Percentiles rank a stretch among this genome's conserved stretches.
phyloP scores from a whole-genome alignment of 2,113 vertebrate species.

The Hassar affinis region DNA sequence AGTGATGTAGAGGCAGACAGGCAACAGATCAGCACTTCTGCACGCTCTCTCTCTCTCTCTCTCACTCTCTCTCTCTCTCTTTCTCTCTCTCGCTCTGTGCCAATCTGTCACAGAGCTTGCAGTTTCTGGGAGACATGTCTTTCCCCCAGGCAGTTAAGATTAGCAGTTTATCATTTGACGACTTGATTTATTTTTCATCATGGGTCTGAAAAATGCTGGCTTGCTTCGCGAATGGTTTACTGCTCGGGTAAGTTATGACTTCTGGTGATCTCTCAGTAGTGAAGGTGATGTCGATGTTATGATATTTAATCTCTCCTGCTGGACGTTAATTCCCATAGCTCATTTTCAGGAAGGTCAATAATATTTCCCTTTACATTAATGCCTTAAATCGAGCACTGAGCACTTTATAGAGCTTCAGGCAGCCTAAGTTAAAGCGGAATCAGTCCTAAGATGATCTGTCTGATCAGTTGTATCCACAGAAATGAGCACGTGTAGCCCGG shows the following conservation, averaged over 20 bases:
- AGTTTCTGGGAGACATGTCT: constrained; percentile 32
- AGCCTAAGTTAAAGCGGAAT: neutral
- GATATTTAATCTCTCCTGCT: neutral
- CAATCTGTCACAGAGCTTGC: neutral
- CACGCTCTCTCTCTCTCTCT: neutral
- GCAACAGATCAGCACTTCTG: constrained; percentile 27
- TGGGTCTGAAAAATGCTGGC: constrained; percentile 69
- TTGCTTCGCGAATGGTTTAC: constrained; percentile 72
- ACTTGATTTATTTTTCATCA: constrained; percentile 53
- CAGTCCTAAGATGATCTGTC: neutral
- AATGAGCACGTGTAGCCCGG: neutral
- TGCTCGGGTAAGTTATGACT: constrained; percentile 65
- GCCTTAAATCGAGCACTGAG: neutral
- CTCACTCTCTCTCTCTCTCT: neutral
- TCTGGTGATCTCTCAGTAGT: neutral
- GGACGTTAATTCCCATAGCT: neutral
- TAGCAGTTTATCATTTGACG: constrained; percentile 9
- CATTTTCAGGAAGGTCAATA: neutral
- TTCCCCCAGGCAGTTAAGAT: constrained; percentile 12
- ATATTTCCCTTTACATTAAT: neutral
- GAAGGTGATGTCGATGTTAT: neutral
- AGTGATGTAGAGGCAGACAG: constrained; percentile 63
- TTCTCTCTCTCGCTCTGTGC: neutral
- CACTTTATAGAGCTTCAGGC: neutral
- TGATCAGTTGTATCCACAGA: neutral